These are phyloP conservation scores for Xyliphius kryptos DNA, from an alignment of 2,113 vertebrate genomes.

Conservation along the genomic window DNA sequence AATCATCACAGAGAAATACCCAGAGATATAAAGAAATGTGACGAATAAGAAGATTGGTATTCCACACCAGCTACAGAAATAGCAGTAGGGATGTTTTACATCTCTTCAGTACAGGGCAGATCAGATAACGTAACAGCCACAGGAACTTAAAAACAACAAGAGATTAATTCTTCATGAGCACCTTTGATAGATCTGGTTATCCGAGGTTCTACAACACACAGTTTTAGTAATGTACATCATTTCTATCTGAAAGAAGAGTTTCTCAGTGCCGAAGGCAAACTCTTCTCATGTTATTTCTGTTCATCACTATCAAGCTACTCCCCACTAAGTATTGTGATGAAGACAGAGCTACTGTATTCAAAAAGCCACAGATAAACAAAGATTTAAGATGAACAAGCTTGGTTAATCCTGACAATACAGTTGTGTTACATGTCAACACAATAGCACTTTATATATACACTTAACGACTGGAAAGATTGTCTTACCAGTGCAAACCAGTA, in stretches of 20 bases:
- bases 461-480: no score
- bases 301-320: neutral
- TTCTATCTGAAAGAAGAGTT: neutral
- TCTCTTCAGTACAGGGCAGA: neutral
- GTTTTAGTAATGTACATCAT: neutral
- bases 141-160: neutral
- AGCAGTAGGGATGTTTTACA: no score
- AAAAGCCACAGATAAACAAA: neutral
- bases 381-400: no score
- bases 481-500: slow-evolving; percentile 92
- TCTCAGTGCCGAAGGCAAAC: slow-evolving; percentile 9
- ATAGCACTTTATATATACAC: no score
- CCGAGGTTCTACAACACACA: no score
- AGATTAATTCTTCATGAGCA: neutral
- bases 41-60: neutral
- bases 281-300: no score
- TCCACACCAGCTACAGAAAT: no score
- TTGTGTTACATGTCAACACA: no score
- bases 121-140: neutral
- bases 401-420: no score
- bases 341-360: neutral
- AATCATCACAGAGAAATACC: no score
- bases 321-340: neutral
- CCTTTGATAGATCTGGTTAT: no score
- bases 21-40: neutral